phyloP scores from a whole-genome alignment of 2,113 vertebrate species.

The Pelecanoides urinatrix region DNA sequence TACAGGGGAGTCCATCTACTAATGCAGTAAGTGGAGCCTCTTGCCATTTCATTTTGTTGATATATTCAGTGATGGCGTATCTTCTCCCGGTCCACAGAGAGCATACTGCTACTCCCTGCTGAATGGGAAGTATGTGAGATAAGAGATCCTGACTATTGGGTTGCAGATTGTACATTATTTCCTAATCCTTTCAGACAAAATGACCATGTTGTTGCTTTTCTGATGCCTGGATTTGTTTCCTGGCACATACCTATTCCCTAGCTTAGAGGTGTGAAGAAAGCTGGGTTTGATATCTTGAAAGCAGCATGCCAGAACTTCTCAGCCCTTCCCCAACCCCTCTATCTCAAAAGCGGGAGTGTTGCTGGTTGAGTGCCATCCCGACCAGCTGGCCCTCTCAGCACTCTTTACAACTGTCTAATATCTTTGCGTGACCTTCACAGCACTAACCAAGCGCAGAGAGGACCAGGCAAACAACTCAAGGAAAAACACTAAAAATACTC shows the following conservation, averaged over 20 bases:
- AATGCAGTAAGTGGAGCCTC: background rate
- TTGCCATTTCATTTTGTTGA: background rate
- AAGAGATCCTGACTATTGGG: background rate
- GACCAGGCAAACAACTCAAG: conserved; percentile 35
- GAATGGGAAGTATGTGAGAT: background rate
- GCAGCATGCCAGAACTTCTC: conserved; percentile 7
- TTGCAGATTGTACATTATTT: background rate
- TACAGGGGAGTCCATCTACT: background rate
- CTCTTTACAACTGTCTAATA: background rate
- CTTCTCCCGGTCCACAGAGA: background rate
- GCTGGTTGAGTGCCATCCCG: background rate
- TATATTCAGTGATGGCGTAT: background rate
- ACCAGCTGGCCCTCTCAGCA: conserved; percentile 47
- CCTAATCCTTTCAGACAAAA: background rate
- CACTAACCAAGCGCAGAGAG: background rate
- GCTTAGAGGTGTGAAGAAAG: conserved; percentile 32
- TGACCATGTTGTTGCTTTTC: background rate
- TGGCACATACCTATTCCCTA: conserved; percentile 12
- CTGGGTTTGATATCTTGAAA: conserved; percentile 15
- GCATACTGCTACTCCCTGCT: background rate
- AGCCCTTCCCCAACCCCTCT: background rate
- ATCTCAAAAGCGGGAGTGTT: conserved; percentile 6
- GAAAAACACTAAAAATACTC: conserved; percentile 35
- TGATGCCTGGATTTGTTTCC: background rate
- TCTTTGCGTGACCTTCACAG: conserved; percentile 43